Conservation (phyloP, 2,888 invertebrate species). For the Habrosyne pyritoides region DNA sequence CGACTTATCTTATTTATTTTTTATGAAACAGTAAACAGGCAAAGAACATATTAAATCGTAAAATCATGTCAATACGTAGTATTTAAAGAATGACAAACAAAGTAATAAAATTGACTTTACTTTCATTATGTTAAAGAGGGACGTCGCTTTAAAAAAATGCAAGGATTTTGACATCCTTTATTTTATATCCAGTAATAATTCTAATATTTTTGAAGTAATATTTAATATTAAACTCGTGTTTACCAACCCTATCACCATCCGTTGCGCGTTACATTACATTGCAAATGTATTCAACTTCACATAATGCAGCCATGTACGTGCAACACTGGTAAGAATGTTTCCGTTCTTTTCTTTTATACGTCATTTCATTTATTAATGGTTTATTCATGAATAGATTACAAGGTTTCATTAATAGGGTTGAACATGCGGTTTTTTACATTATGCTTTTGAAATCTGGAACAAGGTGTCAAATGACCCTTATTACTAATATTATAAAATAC, state of each 20-base stretch:
- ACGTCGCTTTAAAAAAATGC: too few species aligned
- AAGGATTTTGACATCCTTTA: too few species aligned
- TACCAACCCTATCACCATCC: not conserved
- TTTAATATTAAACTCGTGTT: not conserved
- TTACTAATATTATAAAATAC: not conserved
- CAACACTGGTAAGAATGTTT: not conserved
- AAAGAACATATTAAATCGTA: too few species aligned
- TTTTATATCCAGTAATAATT: too few species aligned
- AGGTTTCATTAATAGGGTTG: not conserved
- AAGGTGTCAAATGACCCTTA: not conserved
- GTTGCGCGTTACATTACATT: not conserved
- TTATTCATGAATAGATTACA: not conserved
- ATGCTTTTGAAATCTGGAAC: not conserved
- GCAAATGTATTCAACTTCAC: not conserved
- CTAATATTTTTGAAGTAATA: too few species aligned
- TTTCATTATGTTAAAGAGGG: too few species aligned
- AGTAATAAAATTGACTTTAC: too few species aligned
- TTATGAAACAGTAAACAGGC: too few species aligned
- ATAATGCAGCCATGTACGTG: constrained; percentile 1
- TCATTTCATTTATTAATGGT: not conserved
- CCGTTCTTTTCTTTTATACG: not conserved
- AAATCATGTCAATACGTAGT: too few species aligned
- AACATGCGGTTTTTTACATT: not conserved
- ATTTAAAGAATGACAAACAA: too few species aligned
- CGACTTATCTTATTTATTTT: too few species aligned